Percentiles rank a stretch among this genome's conserved stretches.
phyloP scores from a whole-genome alignment of 2,888 invertebrate genomes.

The Gisinianus flammeolus region DNA sequence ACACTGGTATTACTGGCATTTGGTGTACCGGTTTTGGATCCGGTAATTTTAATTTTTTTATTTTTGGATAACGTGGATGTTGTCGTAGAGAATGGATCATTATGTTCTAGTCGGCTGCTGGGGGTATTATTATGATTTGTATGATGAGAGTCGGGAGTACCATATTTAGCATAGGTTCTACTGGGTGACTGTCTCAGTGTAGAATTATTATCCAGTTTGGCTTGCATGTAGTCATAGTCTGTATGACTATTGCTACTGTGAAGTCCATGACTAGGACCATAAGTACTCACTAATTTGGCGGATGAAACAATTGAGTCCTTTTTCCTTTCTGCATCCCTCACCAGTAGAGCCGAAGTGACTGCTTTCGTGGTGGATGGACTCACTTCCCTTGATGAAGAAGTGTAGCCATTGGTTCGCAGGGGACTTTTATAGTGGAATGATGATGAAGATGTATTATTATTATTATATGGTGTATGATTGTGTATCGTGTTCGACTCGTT shows the following conservation, averaged over 20 bases:
- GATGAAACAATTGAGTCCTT: slow-evolving; percentile 38
- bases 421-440: slow-evolving; percentile 28
- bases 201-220: neutral
- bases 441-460: slow-evolving; percentile 13
- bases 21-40: slow-evolving; percentile 36
- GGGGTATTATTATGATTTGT: neutral
- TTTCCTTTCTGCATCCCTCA: slow-evolving; percentile 43
- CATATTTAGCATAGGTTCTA: neutral
- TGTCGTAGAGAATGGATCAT: neutral
- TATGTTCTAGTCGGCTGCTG: neutral
- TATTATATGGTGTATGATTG: neutral
- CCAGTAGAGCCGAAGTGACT: slow-evolving; percentile 40
- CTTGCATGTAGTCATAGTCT: slow-evolving; percentile 36
- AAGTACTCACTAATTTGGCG: slow-evolving; percentile 44
- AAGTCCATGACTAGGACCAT: neutral
- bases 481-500: neutral
- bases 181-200: neutral
- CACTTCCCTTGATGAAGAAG: slow-evolving; percentile 40
- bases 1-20: slow-evolving; percentile 40
- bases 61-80: neutral
- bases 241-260: neutral
- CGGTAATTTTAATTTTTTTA: slow-evolving; percentile 14
- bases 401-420: slow-evolving; percentile 13
- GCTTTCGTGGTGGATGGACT: slow-evolving; percentile 39
- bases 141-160: too few species aligned